These are phyloP conservation scores for Caiman crocodilus DNA, from an alignment of 2,797 vertebrate genomes.

Conservation along the genomic window DNA sequence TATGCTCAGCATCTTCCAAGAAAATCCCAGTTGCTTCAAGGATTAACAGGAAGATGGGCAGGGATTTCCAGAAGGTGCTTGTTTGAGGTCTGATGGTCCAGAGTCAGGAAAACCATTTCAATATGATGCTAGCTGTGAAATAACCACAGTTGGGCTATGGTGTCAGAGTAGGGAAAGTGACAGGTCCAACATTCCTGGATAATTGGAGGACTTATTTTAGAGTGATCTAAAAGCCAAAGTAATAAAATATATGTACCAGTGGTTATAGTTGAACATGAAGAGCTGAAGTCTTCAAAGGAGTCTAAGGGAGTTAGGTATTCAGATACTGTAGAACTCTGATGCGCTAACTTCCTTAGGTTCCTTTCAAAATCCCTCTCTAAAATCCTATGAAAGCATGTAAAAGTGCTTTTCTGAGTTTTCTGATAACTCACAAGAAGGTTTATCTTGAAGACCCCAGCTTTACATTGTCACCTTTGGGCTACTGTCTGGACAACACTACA, in stretches of 20 bases:
- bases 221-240: neutral
- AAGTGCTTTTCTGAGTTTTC: neutral
- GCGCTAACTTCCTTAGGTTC: neutral
- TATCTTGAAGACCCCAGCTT: neutral
- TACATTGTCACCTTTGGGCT: neutral
- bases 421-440: neutral
- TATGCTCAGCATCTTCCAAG: neutral
- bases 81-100: neutral
- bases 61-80: neutral
- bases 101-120: neutral
- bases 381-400: neutral
- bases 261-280: neutral
- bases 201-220: neutral
- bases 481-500: neutral
- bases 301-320: neutral
- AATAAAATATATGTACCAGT: neutral
- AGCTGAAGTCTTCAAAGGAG: neutral
- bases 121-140: neutral
- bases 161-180: neutral
- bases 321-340: neutral
- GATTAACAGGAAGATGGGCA: neutral
- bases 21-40: neutral
- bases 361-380: neutral
- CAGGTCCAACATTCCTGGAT: neutral
- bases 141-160: neutral